Evolutionary conservation across 2,888 invertebrate species (phyloP), one percentile per base, ranked within the genome.

Genomic region (Ramazzottius varieornatus): DNA sequence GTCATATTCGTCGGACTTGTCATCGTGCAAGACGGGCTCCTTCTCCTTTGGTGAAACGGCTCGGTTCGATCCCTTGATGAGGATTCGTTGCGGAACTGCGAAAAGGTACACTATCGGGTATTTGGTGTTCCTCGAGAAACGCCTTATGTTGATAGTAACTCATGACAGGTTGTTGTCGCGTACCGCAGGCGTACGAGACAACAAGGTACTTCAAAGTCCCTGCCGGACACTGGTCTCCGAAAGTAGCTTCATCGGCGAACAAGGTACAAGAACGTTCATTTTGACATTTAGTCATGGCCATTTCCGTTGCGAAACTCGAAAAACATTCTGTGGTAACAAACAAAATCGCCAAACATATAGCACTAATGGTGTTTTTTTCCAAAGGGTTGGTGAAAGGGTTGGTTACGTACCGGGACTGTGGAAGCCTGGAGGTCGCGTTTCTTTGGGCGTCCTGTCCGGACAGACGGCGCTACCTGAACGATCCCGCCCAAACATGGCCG

Each of bases 181-280:
- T 69, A 76, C 76, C 75, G 72, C 77, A 77, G 65, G 74, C 72
- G 70, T 74, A 77, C 65, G 74, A 72, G 65, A 77, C 72, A 67
- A 71, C 72, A 66, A 77, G 73, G 69, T 75, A 76, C 70, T 76
- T 76, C 33, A 70, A 70, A 46, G 74, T 73, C 20, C 71, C 73
- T 4, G 68, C 65, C 13, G 72, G 70, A 69, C 77, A 77, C 1
- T 74, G 74, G 66, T 73, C 72, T 32, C 75, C 76, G 68, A 77
- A 73, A 46, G 71, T 69, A n/a, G 70, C 68, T 54, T 76, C 69
- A n/a, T 70, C 69, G 67, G 75, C 75, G 1, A 71, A 69, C 46
- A 75, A 63, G 0, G 72, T 70, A 69, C 78, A 78, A 1, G 70
- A 70, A 33, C 73, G 72, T 33, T 72, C 72, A 1, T 75, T 76